phyloP scores from a whole-genome alignment of 2,888 invertebrate genomes.

The Drosophila kanekoi region DNA sequence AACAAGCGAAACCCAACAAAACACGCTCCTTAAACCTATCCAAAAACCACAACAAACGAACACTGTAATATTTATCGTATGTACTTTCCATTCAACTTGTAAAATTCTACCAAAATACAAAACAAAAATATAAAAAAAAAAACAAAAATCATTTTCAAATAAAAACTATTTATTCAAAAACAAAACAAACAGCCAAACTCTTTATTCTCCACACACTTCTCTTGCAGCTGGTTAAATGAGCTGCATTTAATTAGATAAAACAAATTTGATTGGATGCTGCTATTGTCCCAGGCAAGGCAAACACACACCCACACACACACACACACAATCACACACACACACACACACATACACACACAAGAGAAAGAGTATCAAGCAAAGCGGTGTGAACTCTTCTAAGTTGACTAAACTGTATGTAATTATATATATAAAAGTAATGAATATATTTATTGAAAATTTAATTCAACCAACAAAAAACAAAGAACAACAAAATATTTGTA shows the following conservation, averaged over 20 bases:
- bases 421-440: constrained; percentile 55
- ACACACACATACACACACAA: constrained; percentile 15
- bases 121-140: constrained; percentile 43
- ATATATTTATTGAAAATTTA: constrained; percentile 69
- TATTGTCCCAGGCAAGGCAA: constrained; percentile 14
- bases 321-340: not conserved
- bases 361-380: constrained; percentile 30
- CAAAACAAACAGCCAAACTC: constrained; percentile 50
- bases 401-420: constrained; percentile 72
- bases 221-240: constrained; percentile 55
- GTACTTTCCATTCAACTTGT: constrained; percentile 78
- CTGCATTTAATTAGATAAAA: constrained; percentile 25
- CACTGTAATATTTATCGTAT: constrained; percentile 76
- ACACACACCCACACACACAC: not conserved
- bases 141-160: constrained; percentile 75
- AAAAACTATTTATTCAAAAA: constrained; percentile 79
- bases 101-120: constrained; percentile 76
- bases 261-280: constrained; percentile 31
- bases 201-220: constrained; percentile 58
- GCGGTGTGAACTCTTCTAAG: constrained; percentile 42
- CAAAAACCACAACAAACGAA: constrained; percentile 42
- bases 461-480: constrained; percentile 36
- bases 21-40: constrained; percentile 24
- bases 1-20: constrained; percentile 26
- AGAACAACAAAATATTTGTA: constrained; percentile 29